Evolutionary conservation across 2,113 vertebrate species (phyloP), one percentile per base, ranked within the genome.

Genomic region (Misgurnus anguillicaudatus): DNA sequence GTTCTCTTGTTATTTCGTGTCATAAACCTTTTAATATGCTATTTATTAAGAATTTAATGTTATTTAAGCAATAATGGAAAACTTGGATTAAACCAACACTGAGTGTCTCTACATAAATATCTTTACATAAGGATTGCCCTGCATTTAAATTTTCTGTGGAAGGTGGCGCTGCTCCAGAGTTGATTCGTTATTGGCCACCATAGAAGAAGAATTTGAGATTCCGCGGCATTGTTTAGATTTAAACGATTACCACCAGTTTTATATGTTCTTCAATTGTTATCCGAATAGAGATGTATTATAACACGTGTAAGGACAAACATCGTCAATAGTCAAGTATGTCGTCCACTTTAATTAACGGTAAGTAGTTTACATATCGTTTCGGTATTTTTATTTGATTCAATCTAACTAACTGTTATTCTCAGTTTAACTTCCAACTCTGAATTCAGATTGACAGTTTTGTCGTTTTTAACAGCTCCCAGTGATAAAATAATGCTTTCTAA

Each of bases 221-320:
- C 7, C 47, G 82, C 82, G 78, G 57, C 1, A 6, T 21, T 84
- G 79, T 84, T 84, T 84, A 9, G 13, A 48, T 81, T 84, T 70
- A 67, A 84, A 84, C 21, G 0, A 5, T 41, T 63, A 13, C 11
- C 2, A 14, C 10, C 36, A 10, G 9, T 38, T 31, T 51, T 24
- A 21, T 38, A 11, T 9, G 14, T 10, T 36, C 21, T 4, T 10
- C 14, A 8, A 10, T 53, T 10, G 14, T 31, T 24, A 42, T 58
- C 36, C 0, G 19, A 4, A 45, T 36, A 11, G 42, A 75, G 41
- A 73, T 62, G 72, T 17, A 51, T 64, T 76, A 36, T 21, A 64
- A 76, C 61, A 76, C n/a, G 17, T 19, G 51, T 53, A 65, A 64
- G 38, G 31, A 39, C 45, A 64, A 39, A 65, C 31, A 6, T 36